Conservation (phyloP, 2,888 invertebrate genomes). For the Busseola fusca region DNA sequence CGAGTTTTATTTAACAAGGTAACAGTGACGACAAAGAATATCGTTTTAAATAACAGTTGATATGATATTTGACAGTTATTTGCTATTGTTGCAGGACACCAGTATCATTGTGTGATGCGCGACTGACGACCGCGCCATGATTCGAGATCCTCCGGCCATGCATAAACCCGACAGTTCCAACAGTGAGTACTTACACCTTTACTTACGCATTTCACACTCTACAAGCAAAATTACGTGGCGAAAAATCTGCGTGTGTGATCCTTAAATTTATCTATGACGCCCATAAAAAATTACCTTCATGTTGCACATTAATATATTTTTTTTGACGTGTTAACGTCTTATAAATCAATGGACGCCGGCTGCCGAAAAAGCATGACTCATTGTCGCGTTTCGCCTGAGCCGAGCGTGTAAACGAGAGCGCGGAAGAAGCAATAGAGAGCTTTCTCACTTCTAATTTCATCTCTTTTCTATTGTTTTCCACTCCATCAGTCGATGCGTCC, state of each 20-base stretch:
- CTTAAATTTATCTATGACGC: not conserved
- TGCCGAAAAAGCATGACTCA: no score
- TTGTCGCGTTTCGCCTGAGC: no score
- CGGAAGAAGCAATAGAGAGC: no score
- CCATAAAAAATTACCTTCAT: not conserved
- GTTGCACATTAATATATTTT: not conserved
- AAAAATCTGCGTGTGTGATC: not conserved
- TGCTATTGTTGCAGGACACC: slow-evolving; percentile 77
- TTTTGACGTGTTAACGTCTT: no score
- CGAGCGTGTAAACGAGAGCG: no score
- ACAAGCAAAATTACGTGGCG: not conserved
- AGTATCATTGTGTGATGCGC: slow-evolving; percentile 77
- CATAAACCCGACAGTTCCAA: slow-evolving; percentile 85
- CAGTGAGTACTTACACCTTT: slow-evolving; percentile 75
- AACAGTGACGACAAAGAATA: not conserved
- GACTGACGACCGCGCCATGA: slow-evolving; percentile 85
- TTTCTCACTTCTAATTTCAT: no score
- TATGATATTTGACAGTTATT: slow-evolving; percentile 38
- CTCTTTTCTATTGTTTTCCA: no score
- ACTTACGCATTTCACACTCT: not conserved
- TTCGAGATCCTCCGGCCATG: slow-evolving; percentile 88
- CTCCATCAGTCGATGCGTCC: no score
- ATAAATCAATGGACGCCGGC: no score
- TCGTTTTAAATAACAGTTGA: slow-evolving; percentile 5
- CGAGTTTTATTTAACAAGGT: slow-evolving; percentile 6